Evolutionary conservation across 2,888 invertebrate genomes (phyloP).

Genomic region (Lasioglossum zephyrum): DNA sequence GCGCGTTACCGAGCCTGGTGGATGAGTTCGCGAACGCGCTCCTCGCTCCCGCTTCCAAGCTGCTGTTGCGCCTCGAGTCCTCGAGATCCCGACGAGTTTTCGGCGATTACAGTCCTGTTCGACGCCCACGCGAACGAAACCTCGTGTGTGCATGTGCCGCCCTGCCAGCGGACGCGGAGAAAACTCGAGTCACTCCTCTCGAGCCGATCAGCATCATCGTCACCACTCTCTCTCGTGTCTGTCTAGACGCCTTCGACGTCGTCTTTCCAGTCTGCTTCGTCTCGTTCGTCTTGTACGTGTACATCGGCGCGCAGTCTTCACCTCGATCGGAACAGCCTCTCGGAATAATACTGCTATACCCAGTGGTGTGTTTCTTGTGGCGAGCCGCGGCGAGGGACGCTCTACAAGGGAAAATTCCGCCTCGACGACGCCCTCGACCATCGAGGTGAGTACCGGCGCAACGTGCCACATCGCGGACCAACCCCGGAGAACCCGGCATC

Average conservation of each 20-base stretch:
- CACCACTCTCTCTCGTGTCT: slow-evolving; percentile 34
- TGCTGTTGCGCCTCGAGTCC: slow-evolving; percentile 21
- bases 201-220: not conserved
- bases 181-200: slow-evolving; percentile 7
- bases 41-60: slow-evolving; percentile 70
- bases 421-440: slow-evolving; percentile 56
- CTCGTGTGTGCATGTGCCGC: slow-evolving; percentile 27
- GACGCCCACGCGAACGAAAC: slow-evolving; percentile 3
- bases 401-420: slow-evolving; percentile 34
- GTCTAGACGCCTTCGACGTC: slow-evolving; percentile 46
- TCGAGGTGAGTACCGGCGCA: slow-evolving; percentile 55
- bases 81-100: not conserved
- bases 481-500: not conserved
- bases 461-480: not conserved
- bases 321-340: slow-evolving; percentile 1
- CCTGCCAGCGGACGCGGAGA: not conserved
- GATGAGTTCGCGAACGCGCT: slow-evolving; percentile 79
- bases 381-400: slow-evolving; percentile 43
- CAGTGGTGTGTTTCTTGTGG: slow-evolving; percentile 52
- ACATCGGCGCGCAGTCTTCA: not conserved
- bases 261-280: not conserved
- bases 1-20: slow-evolving; percentile 82
- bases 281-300: not conserved
- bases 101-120: not conserved
- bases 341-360: slow-evolving; percentile 37